Evolutionary conservation across 1,140 invertebrate genomes (phyloP).

Genomic region (Eriocheir sinensis): DNA sequence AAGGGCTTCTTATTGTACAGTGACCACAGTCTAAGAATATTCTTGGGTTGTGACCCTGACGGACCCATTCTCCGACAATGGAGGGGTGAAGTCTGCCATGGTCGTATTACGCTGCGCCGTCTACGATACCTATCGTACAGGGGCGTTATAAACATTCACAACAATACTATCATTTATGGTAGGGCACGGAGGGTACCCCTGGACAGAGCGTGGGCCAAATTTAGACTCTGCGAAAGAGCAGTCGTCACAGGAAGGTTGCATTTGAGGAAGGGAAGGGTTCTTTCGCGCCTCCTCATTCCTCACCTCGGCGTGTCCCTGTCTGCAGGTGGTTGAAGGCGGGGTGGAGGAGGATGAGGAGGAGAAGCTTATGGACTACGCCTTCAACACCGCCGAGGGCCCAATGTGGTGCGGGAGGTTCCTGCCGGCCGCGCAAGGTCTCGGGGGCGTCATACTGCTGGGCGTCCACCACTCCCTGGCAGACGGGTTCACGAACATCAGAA

Average conservation of each 20-base stretch:
- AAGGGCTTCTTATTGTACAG: too few species aligned
- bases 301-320: background rate
- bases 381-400: constrained; percentile 55
- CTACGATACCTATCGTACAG: too few species aligned
- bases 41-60: too few species aligned
- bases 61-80: too few species aligned
- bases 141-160: too few species aligned
- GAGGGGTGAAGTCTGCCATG: too few species aligned
- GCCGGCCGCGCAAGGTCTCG: background rate
- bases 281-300: background rate
- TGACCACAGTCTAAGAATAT: too few species aligned
- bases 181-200: too few species aligned
- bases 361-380: background rate
- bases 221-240: background rate
- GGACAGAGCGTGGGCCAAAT: too few species aligned
- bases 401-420: constrained; percentile 57
- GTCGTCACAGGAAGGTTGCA: background rate
- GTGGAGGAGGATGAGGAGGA: background rate
- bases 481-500: constrained; percentile 55
- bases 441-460: constrained; percentile 34
- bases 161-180: too few species aligned
- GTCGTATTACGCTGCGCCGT: too few species aligned
- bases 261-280: background rate
- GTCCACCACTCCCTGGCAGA: constrained; percentile 57
- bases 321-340: background rate